These are phyloP conservation scores for Phocoena sinus DNA, from an alignment of 2,113 vertebrate species.

Conservation along the genomic window DNA sequence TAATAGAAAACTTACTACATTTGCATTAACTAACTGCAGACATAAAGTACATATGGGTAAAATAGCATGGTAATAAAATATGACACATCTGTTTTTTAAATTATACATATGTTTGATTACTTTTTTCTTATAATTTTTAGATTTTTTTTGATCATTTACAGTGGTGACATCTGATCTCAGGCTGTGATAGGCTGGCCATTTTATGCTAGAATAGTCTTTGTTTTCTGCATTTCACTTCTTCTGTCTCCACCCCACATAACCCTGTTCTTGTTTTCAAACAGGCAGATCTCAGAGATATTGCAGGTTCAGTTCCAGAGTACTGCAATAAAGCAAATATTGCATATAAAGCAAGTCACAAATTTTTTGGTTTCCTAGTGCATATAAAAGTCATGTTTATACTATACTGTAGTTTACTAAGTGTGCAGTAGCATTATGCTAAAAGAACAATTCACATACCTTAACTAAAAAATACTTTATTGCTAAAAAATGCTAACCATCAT, in stretches of 20 bases:
- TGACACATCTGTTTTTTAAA: neutral
- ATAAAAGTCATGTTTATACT: too few relatives aligned
- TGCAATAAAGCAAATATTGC: too few relatives aligned
- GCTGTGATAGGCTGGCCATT: neutral
- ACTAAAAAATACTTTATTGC: too few relatives aligned
- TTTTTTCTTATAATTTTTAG: neutral
- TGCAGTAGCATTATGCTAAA: too few relatives aligned
- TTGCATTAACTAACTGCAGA: neutral
- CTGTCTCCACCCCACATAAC: neutral
- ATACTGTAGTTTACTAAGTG: too few relatives aligned
- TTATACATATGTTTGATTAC: neutral
- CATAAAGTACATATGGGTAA: neutral
- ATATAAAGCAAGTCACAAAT: too few relatives aligned
- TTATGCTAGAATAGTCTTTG: neutral
- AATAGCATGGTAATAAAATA: neutral
- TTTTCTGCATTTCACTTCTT: neutral
- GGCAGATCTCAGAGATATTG: too few relatives aligned
- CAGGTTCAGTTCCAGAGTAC: too few relatives aligned
- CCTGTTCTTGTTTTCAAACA: neutral
- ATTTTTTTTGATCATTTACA: neutral
- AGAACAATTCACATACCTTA: too few relatives aligned
- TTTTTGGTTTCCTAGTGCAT: too few relatives aligned
- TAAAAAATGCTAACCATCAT: too few relatives aligned
- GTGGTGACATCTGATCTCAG: neutral
- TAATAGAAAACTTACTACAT: neutral